phyloP scores from a whole-genome alignment of 2,113 vertebrate genomes.

The Rhinoderma darwinii region DNA sequence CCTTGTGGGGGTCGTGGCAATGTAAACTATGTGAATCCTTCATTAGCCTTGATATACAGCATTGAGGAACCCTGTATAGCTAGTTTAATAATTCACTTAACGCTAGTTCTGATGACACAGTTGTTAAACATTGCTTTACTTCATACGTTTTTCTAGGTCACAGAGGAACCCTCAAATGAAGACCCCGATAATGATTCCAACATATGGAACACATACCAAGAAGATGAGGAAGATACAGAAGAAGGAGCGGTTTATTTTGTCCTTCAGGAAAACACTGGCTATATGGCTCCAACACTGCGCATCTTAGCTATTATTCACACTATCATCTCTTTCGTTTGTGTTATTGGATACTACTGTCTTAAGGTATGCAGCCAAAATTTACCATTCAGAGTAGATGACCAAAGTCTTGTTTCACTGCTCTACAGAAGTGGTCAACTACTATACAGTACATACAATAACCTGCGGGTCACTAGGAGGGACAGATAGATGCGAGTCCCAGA shows the following conservation, averaged over 20 bases:
- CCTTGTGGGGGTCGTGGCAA: background rate
- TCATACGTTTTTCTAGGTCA: constrained; percentile 78
- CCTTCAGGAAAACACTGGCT: constrained; percentile 95
- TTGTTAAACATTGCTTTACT: background rate
- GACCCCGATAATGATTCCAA: constrained; percentile 79
- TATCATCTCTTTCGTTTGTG: constrained; percentile 93
- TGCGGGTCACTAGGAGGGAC: too few species aligned
- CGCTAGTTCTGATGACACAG: background rate
- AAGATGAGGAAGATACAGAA: constrained; percentile 85
- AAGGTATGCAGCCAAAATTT: constrained; percentile 76
- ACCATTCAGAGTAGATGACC: background rate
- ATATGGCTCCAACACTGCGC: constrained; percentile 93
- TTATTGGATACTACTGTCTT: constrained; percentile 95
- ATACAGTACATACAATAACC: background rate
- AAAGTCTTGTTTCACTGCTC: background rate
- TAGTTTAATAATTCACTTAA: background rate
- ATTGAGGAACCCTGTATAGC: background rate
- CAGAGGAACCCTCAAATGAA: constrained; percentile 88
- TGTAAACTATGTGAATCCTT: constrained; percentile 26
- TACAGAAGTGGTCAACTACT: background rate
- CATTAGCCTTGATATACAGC: background rate
- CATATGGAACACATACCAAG: constrained; percentile 83
- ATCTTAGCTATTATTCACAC: constrained; percentile 92
- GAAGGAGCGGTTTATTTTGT: constrained; percentile 90
- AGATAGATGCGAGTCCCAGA: too few species aligned